Evolutionary conservation across 23 tunicate genomes (phyloP), one percentile per base, ranked within the genome.

Genomic region (Clavelina lepadiformis): DNA sequence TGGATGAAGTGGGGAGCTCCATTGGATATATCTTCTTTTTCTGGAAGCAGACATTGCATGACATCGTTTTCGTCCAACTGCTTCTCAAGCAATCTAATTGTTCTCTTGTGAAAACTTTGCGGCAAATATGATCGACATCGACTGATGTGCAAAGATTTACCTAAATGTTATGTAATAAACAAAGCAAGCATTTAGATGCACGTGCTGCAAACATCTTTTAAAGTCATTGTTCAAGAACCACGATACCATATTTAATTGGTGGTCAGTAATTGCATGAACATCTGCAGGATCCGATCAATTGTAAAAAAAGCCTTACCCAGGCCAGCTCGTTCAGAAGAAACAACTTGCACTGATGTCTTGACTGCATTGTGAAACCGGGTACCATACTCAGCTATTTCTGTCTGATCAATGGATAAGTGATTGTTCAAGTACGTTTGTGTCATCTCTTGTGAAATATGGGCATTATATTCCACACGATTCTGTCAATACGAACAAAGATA

Each of bases 81-180:
- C n/a, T 58, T 58, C 11, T 58, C 35, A 19, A 58, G 35, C 35
- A 41, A 41, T 41, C 49, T 11, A 41, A 41, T 41, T 11, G 49
- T 41, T 41, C 15, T 15, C 11, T 11, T 41, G 11, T 11, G 11
- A 41, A 41, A 41, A 11, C 15, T 15, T 41, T 15, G 49, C 11
- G 49, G 49, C 49, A 41, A 41, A 15, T 41, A 11, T 24, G 20
- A 6, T 33, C 35, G 64, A 23, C 63, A 30, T 21, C 89, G 72
- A 15, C 41, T 24, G 7, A 81, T 81, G 54, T 72, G 65, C 33
- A 81, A 59, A 5, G 89, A 81, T 46, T 81, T 81, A 20, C 89
- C 89, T 81, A 49, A 46, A 1, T 28, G 0, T 7, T 24, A 3
- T 29, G 28, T 19, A 15, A 19, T 13, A 22, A 19, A 19, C 20